These are phyloP conservation scores for Pseudopodoces humilis DNA, from an alignment of 2,113 vertebrate species.

Conservation along the genomic window DNA sequence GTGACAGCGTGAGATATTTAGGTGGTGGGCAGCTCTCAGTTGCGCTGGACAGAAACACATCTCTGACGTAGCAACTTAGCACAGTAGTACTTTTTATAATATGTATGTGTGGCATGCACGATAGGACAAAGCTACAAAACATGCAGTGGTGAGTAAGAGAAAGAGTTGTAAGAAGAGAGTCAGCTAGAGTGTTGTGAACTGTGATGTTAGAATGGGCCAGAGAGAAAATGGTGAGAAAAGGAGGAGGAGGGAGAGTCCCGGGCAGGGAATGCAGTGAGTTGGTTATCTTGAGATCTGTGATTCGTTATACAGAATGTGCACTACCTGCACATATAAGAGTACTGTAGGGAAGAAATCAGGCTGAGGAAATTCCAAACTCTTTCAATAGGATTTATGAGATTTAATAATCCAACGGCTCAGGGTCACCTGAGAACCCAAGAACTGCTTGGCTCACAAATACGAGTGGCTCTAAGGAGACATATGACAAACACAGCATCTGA, in stretches of 20 bases:
- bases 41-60: neutral
- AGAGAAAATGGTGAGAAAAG: neutral
- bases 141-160: neutral
- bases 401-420: slow-evolving; percentile 1
- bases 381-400: slow-evolving; percentile 54
- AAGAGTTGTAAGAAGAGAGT: neutral
- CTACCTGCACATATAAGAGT: neutral
- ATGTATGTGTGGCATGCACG: fast-evolving
- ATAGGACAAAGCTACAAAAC: neutral
- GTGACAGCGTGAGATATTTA: neutral
- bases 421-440: slow-evolving; percentile 22
- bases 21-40: neutral
- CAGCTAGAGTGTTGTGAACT: neutral
- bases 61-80: neutral
- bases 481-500: slow-evolving; percentile 1
- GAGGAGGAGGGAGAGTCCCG: neutral
- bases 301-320: neutral
- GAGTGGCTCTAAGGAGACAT: neutral
- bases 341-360: neutral
- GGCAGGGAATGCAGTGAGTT: neutral
- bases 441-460: neutral
- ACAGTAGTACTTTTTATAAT: neutral
- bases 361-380: neutral
- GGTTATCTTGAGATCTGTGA: neutral
- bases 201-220: neutral